These are phyloP conservation scores for Drosophila setifemur DNA, from an alignment of 1,140 invertebrate species.

Conservation along the genomic window DNA sequence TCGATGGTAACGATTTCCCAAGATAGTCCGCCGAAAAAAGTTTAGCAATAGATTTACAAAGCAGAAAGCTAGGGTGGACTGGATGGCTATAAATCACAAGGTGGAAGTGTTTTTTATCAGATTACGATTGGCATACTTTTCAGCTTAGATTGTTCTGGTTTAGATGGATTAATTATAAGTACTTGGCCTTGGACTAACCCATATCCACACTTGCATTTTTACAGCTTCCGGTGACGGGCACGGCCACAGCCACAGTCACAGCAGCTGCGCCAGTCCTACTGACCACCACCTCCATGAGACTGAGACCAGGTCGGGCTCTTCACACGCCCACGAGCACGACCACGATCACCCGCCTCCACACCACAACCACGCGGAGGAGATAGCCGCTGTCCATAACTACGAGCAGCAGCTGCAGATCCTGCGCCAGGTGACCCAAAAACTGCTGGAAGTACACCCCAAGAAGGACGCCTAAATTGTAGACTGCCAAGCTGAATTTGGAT, in stretches of 20 bases:
- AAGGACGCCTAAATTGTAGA: constrained; percentile 20
- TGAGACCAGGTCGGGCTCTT: constrained; percentile 25
- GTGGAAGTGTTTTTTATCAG: background rate
- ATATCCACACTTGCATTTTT: background rate
- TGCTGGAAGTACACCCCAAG: constrained; percentile 57
- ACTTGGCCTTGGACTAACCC: background rate
- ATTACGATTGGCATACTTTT: constrained; percentile 26
- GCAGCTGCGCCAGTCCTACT: constrained; percentile 29
- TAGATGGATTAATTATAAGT: background rate
- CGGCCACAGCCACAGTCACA: constrained; percentile 65
- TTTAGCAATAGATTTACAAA: constrained; percentile 1
- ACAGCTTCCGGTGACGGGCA: constrained; percentile 62
- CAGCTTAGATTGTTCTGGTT: background rate
- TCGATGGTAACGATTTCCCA: background rate
- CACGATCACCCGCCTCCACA: constrained; percentile 21
- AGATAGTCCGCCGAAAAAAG: background rate
- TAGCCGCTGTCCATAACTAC: constrained; percentile 55
- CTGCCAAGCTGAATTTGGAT: constrained; percentile 28
- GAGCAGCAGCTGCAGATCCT: constrained; percentile 62
- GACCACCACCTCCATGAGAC: constrained; percentile 34
- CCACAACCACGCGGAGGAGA: constrained; percentile 50
- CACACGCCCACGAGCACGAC: constrained; percentile 28
- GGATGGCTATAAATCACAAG: background rate
- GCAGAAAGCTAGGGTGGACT: no score
- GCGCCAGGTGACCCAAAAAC: constrained; percentile 63